phyloP scores from a whole-genome alignment of 2,888 invertebrate genomes.

The Drosophila acutilabella region DNA sequence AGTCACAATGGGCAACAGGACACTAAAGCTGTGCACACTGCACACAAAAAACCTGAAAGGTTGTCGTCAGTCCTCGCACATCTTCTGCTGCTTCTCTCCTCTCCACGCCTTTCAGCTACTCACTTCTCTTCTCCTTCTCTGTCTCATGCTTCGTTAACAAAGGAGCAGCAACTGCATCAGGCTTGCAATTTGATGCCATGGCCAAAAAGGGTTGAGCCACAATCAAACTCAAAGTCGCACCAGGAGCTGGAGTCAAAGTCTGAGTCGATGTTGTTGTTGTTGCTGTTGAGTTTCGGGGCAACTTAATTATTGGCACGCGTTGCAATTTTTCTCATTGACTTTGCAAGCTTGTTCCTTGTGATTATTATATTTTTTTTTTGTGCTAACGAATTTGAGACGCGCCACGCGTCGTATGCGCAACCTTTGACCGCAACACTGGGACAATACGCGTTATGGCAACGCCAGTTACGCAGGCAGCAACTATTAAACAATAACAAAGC shows the following conservation, averaged over 20 bases:
- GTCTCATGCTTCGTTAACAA: constrained; percentile 53
- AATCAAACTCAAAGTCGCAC: constrained; percentile 5
- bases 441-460: constrained; percentile 36
- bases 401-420: constrained; percentile 75
- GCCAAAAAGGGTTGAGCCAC: constrained; percentile 54
- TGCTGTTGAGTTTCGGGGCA: constrained; percentile 40
- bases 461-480: constrained; percentile 32
- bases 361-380: constrained; percentile 5
- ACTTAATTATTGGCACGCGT: constrained; percentile 84
- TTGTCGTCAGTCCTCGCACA: constrained; percentile 37
- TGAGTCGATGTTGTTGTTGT: not conserved
- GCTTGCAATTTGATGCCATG: constrained; percentile 75
- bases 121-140: not conserved
- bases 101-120: not conserved
- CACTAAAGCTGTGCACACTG: constrained; percentile 57
- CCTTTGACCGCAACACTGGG: constrained; percentile 65
- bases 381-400: constrained; percentile 52
- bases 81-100: constrained; percentile 7
- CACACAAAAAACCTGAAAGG: constrained; percentile 66
- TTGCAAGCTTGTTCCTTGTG: constrained; percentile 24
- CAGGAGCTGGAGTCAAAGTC: not conserved
- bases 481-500: constrained; percentile 64
- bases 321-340: constrained; percentile 77
- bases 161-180: constrained; percentile 77
- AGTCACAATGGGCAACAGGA: constrained; percentile 70